Evolutionary conservation across 2,113 vertebrate species (phyloP).

Genomic region (Cebus imitator): DNA sequence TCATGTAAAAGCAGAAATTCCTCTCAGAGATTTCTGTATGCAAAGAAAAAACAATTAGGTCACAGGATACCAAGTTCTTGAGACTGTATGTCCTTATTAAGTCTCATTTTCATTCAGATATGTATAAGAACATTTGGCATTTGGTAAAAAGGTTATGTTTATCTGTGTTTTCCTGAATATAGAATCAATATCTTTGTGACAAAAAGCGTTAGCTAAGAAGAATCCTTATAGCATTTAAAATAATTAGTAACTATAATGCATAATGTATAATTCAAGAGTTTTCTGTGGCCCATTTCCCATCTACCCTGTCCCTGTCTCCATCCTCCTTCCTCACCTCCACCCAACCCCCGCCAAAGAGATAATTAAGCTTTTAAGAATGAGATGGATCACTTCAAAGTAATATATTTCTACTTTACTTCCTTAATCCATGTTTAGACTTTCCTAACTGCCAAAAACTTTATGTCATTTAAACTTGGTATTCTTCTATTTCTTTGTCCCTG

Average conservation of each 20-base stretch:
- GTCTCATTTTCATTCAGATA: constrained; percentile 30
- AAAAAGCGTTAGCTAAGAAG: constrained; percentile 27
- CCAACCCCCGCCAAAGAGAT: not conserved
- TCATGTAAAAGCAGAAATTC: not conserved
- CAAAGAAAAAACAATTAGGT: constrained; percentile 29
- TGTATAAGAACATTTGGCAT: not conserved
- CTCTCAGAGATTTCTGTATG: not conserved
- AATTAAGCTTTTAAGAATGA: not conserved
- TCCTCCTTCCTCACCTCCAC: not conserved
- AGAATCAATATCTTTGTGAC: constrained; percentile 5
- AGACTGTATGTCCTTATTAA: constrained; percentile 19
- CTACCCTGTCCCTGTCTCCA: not conserved
- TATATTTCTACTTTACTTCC: not conserved
- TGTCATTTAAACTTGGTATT: not conserved
- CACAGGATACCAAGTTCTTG: not conserved
- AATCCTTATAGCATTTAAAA: not conserved
- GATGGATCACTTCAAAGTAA: not conserved
- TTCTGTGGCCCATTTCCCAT: not conserved
- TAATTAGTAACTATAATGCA: not conserved
- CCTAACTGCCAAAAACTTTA: not conserved
- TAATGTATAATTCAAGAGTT: not conserved
- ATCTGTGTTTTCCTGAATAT: not conserved
- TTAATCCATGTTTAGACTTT: not conserved
- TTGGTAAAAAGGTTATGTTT: constrained; percentile 14
- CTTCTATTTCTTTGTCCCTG: not conserved